A percentile compares a stretch with the other conserved stretches of the same genome.
These are phyloP conservation scores for Drosophila affinis DNA, from an alignment of 2,888 invertebrate species.

Conservation along the genomic window DNA sequence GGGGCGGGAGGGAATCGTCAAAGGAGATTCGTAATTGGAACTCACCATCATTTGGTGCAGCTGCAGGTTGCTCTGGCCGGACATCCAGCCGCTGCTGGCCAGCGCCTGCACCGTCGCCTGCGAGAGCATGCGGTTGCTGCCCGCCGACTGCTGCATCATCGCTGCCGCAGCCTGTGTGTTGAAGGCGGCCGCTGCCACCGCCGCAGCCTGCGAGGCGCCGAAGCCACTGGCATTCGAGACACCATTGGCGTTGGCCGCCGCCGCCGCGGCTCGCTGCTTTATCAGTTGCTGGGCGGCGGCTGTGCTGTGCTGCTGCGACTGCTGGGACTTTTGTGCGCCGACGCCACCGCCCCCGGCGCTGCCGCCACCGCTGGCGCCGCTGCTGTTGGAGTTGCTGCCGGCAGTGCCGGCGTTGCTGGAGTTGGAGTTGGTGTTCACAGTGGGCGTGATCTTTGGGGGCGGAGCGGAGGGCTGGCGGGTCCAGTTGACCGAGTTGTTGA, in stretches of 20 bases:
- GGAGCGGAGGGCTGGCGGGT: constrained; percentile 91
- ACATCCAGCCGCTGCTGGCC: constrained; percentile 81
- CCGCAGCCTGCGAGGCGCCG: constrained; percentile 55
- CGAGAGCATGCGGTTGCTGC: constrained; percentile 82
- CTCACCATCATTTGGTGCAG: constrained; percentile 83
- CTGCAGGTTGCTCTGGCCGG: constrained; percentile 77
- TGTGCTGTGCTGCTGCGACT: constrained; percentile 56
- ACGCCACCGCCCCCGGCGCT: constrained; percentile 62
- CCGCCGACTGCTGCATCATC: constrained; percentile 81
- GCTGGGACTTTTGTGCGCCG: constrained; percentile 52
- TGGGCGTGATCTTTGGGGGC: constrained; percentile 84
- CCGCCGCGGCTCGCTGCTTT: constrained; percentile 75
- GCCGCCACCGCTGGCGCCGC: constrained; percentile 16
- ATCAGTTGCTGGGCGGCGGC: constrained; percentile 68
- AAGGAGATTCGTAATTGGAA: background rate
- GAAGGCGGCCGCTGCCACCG: constrained; percentile 77
- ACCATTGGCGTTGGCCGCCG: constrained; percentile 61
- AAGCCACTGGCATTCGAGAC: constrained; percentile 55
- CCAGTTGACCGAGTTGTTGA: constrained; percentile 88
- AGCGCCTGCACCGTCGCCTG: constrained; percentile 82
- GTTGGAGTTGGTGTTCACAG: constrained; percentile 37
- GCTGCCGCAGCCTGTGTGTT: constrained; percentile 79
- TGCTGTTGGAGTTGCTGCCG: constrained; percentile 81
- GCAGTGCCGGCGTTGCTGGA: constrained; percentile 32
- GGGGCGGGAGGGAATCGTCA: too few relatives aligned